Conservation (phyloP, 2,888 invertebrate species). For the Ditula angustiorana region DNA sequence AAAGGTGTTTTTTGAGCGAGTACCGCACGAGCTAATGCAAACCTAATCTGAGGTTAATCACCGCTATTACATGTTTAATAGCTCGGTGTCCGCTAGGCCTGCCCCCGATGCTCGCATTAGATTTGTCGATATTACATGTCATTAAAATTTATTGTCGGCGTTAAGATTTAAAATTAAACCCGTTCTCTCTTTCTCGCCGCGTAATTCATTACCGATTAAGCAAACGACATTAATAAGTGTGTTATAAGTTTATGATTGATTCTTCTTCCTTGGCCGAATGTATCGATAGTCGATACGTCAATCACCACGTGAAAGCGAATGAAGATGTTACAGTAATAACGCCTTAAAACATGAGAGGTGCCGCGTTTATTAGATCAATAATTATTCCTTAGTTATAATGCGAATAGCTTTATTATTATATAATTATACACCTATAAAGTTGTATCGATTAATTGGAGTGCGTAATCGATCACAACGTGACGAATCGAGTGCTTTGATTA, state of each 20-base stretch:
- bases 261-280: conserved; percentile 57
- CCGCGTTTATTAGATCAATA: conserved; percentile 79
- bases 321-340: conserved; percentile 76
- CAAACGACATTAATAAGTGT: conserved; percentile 40
- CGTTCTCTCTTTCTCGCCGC: conserved; percentile 32
- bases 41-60: conserved; percentile 69
- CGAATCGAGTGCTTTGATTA: conserved; percentile 58
- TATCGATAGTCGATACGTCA: conserved; percentile 64
- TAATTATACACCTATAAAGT: conserved; percentile 69
- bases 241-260: conserved; percentile 46
- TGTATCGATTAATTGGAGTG: conserved; percentile 73
- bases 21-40: conserved; percentile 67
- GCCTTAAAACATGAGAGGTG: conserved; percentile 56
- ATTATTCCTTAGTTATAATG: conserved; percentile 63
- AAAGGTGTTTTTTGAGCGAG: conserved; percentile 54
- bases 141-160: conserved; percentile 39
- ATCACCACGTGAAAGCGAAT: conserved; percentile 59
- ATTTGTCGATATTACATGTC: conserved; percentile 41
- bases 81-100: conserved; percentile 47
- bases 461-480: conserved; percentile 70
- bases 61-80: conserved; percentile 68
- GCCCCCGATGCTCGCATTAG: conserved; percentile 51
- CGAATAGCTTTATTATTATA: conserved; percentile 73
- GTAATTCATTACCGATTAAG: conserved; percentile 38
- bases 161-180: conserved; percentile 30